Percentiles rank a stretch among this genome's conserved stretches.
Evolutionary conservation across 2,113 vertebrate species (phyloP).

Genomic region (Callopanchax toddi): DNA sequence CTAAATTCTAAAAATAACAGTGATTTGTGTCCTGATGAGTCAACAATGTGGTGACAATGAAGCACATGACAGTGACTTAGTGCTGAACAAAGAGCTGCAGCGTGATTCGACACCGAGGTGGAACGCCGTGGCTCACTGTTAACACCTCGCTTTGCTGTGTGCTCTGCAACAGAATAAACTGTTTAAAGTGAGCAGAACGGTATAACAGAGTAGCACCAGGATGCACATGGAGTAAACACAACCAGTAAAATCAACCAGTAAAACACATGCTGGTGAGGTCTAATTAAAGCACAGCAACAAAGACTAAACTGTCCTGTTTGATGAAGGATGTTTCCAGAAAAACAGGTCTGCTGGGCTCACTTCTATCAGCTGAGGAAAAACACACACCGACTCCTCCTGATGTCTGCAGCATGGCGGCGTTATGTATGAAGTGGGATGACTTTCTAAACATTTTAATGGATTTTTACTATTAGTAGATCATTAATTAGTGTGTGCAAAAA

Average conservation of each 20-base stretch:
- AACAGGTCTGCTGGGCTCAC: conserved; percentile 13
- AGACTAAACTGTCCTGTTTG: conserved; percentile 37
- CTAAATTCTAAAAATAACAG: background rate
- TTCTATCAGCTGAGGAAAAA: background rate
- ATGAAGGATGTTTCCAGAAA: conserved; percentile 22
- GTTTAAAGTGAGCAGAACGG: too few species aligned
- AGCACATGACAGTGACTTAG: background rate
- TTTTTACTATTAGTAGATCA: too few species aligned
- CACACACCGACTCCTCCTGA: too few species aligned
- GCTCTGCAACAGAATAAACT: conserved; percentile 18
- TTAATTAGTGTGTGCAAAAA: too few species aligned
- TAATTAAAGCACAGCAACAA: conserved; percentile 49
- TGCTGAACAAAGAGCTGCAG: conserved; percentile 2
- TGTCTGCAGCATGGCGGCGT: too few species aligned
- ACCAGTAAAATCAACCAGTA: conserved; percentile 25
- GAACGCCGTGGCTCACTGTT: conserved; percentile 3
- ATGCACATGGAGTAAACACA: conserved; percentile 41
- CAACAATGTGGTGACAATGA: background rate
- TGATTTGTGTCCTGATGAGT: background rate
- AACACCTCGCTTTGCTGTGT: conserved; percentile 25
- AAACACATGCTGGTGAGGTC: conserved; percentile 6
- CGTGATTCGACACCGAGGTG: background rate
- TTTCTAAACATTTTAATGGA: too few species aligned
- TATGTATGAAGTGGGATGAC: too few species aligned
- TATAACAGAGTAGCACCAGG: conserved; percentile 29